Percentiles rank a stretch among this genome's conserved stretches.
These are phyloP conservation scores for Setophaga petechia DNA, from an alignment of 2,113 vertebrate genomes.

Conservation along the genomic window DNA sequence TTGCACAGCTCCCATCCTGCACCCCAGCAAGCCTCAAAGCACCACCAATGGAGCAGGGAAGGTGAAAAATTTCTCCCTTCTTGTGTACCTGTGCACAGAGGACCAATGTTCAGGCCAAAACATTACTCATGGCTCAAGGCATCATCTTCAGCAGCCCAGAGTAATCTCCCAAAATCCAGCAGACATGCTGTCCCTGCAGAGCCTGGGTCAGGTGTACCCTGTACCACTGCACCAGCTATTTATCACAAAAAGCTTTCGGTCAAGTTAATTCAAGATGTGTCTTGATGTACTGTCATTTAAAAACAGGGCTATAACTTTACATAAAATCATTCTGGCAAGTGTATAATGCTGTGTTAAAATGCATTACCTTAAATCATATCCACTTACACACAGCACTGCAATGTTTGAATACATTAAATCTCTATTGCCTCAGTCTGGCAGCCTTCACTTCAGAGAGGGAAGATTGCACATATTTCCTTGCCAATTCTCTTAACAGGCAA, in stretches of 20 bases:
- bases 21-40: background rate
- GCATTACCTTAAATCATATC: slow-evolving; percentile 63
- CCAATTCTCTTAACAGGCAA: background rate
- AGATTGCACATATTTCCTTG: background rate
- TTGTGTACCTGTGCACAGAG: background rate
- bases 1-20: background rate
- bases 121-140: background rate
- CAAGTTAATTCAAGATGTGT: slow-evolving; percentile 35
- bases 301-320: slow-evolving; percentile 41
- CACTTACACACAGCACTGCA: slow-evolving; percentile 25
- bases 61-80: background rate
- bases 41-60: background rate
- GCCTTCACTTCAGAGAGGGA: background rate
- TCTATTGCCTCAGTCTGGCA: background rate
- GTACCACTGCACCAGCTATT: background rate
- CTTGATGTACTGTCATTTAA: slow-evolving; percentile 47
- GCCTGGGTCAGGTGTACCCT: background rate
- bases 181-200: background rate
- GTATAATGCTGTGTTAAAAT: slow-evolving; percentile 59
- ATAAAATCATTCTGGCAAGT: slow-evolving; percentile 52
- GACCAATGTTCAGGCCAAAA: background rate
- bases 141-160: background rate
- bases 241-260: background rate
- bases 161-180: background rate
- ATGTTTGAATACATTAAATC: slow-evolving; percentile 48